phyloP scores from a whole-genome alignment of 2,113 vertebrate species.

The Hoplias malabaricus region DNA sequence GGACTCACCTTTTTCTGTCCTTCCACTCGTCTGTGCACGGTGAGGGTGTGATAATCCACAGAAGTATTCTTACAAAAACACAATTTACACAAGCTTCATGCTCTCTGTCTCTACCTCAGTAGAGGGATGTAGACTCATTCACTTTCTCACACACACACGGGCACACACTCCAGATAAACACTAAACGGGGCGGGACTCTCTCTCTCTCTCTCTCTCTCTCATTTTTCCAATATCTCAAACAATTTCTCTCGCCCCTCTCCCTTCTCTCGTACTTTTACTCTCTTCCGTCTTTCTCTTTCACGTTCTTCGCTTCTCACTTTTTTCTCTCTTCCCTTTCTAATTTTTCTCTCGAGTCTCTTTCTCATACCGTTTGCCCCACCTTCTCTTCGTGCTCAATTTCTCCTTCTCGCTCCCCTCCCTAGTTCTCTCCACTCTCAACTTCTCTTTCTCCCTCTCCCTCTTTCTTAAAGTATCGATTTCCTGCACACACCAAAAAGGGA shows the following conservation, averaged over 20 bases:
- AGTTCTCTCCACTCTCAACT: no score
- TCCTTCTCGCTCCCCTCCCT: no score
- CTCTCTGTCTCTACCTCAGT: background rate
- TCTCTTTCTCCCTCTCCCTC: background rate
- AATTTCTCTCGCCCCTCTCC: no score
- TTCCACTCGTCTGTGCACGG: background rate
- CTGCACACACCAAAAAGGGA: constrained; percentile 48
- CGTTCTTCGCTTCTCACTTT: no score
- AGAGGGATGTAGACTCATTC: background rate
- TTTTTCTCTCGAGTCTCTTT: no score
- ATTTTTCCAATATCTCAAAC: no score
- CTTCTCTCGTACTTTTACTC: no score
- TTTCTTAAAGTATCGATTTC: constrained; percentile 49
- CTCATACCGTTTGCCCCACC: no score
- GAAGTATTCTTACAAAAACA: constrained; percentile 18
- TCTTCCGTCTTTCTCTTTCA: background rate
- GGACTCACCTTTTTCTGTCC: background rate
- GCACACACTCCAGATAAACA: background rate
- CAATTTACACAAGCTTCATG: background rate
- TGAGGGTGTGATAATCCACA: background rate
- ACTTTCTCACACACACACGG: no score
- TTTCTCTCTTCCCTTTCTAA: no score
- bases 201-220: background rate
- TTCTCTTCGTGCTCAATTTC: no score
- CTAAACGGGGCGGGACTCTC: background rate